phyloP scores from a whole-genome alignment of 1,140 invertebrate genomes.

The Gryon sp. region DNA sequence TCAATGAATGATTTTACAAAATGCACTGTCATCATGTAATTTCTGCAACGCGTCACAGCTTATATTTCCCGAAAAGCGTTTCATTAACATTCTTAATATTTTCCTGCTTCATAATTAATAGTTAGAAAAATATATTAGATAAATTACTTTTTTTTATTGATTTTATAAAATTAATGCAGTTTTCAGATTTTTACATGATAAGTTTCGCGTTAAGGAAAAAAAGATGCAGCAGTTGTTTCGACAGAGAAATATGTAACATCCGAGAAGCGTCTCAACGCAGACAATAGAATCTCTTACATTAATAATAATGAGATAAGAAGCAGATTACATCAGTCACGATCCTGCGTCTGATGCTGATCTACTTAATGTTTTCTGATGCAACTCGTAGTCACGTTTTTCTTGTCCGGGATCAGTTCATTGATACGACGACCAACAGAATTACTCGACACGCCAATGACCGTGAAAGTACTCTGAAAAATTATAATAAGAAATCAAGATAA shows the following conservation, averaged over 20 bases:
- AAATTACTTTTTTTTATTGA: too few relatives aligned
- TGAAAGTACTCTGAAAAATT: constrained; percentile 2
- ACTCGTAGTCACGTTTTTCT: constrained; percentile 6
- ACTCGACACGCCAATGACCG: constrained; percentile 5
- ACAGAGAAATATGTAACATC: background rate
- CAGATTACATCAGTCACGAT: constrained; percentile 6
- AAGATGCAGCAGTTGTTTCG: background rate
- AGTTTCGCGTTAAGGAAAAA: too few relatives aligned
- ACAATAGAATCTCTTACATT: constrained; percentile 9
- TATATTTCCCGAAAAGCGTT: too few relatives aligned
- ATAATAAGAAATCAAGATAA: constrained; percentile 1
- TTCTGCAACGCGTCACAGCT: constrained; percentile 6
- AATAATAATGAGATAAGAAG: background rate
- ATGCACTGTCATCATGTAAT: constrained; percentile 2
- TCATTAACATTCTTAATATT: too few relatives aligned
- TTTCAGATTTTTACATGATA: too few relatives aligned
- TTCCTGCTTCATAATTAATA: too few relatives aligned
- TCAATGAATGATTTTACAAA: constrained; percentile 2
- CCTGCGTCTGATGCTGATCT: background rate
- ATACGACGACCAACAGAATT: background rate
- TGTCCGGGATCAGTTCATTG: constrained; percentile 9
- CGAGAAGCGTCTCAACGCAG: background rate
- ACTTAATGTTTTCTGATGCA: constrained; percentile 34
- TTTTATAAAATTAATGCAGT: too few relatives aligned
- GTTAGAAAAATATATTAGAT: too few relatives aligned